Base-by-base conservation (phyloP, 1,140 invertebrate genomes). In the Conus ventricosus region DNA sequence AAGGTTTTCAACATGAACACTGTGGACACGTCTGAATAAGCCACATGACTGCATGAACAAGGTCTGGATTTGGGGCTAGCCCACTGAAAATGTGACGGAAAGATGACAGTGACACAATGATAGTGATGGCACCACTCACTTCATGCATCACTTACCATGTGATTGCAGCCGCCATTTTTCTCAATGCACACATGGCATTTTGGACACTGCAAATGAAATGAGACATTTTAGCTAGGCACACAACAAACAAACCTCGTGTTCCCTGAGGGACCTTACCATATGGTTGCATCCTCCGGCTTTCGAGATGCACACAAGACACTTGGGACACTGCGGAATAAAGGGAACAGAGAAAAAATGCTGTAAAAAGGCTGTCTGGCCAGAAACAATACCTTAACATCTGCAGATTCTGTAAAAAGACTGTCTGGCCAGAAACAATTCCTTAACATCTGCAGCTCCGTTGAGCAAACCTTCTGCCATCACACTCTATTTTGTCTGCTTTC, bases 231-330 rank as follows among this genome's bases (percentile, higher is more conserved):
- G 39, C 27, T 27, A 23, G 8, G 25, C 76, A 39, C 17, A 23
- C 15, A 3, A 51, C 20, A 15, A 27, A 80, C 23, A 54, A 54
- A 81, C 39, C 39, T 39, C 3, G 7, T 11, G 20, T 25, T n/a
- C 39, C 71, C 17, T 8, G 39, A 39, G 39, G 25, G 11, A 23
- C 17, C 93, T 92, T 92, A 96, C 95, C 99, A 99, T 99, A 94
- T 99, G 99, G 96, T 99, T 99, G 95, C 99, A 99, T 0, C 99
- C 99, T 83, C 99, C 99, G 96, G 99, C 99, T 96, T 99, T 99
- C 96, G 99, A 99, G 95, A 99, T 99, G 96, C 99, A 99, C 91
- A 99, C 99, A 96, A 99, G 98, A 96, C 99, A 99, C 96, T 98
- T 99, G 86, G 99, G 99, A 96, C 99, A 99, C 97, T 97, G 93